A percentile compares a stretch with the other conserved stretches of the same genome.
phyloP scores from a whole-genome alignment of 2,888 invertebrate species.

The Chorisops tibialis region DNA sequence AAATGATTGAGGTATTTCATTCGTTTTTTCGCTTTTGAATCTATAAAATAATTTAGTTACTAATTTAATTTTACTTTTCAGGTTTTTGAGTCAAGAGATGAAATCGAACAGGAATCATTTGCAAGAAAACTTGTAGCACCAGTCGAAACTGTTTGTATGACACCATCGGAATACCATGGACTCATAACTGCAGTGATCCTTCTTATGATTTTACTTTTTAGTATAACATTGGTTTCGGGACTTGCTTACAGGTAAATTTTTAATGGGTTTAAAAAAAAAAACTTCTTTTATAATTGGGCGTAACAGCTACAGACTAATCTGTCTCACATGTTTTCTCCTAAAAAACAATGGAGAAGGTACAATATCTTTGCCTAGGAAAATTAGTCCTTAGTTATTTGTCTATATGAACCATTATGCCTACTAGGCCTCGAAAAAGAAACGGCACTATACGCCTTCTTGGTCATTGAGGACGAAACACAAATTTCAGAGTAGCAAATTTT shows the following conservation, averaged over 20 bases:
- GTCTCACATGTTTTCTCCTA: too few relatives aligned
- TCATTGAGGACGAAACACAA: too few relatives aligned
- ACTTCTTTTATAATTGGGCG: too few relatives aligned
- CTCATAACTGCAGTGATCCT: conserved; percentile 75
- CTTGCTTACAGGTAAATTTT: conserved; percentile 67
- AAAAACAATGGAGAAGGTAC: too few relatives aligned
- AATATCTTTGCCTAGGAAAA: too few relatives aligned
- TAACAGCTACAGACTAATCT: too few relatives aligned
- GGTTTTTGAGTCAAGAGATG: conserved; percentile 80
- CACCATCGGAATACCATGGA: conserved; percentile 79
- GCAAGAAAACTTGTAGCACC: conserved; percentile 65
- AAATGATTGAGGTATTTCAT: conserved; percentile 75
- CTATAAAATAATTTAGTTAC: conserved; percentile 61
- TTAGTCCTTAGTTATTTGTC: too few relatives aligned
- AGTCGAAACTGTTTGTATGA: conserved; percentile 71
- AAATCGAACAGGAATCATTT: conserved; percentile 60
- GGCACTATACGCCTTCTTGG: too few relatives aligned
- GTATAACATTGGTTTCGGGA: conserved; percentile 69
- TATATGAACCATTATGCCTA: too few relatives aligned
- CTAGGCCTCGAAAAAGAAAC: too few relatives aligned
- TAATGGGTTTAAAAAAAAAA: not conserved
- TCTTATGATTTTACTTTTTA: conserved; percentile 69
- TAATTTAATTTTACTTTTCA: conserved; percentile 44
- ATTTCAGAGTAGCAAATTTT: too few relatives aligned
- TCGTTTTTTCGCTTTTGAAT: conserved; percentile 70